Evolutionary conservation across 2,888 invertebrate genomes (phyloP), one percentile per base, ranked within the genome.

Genomic region (Serrognathus titanus): DNA sequence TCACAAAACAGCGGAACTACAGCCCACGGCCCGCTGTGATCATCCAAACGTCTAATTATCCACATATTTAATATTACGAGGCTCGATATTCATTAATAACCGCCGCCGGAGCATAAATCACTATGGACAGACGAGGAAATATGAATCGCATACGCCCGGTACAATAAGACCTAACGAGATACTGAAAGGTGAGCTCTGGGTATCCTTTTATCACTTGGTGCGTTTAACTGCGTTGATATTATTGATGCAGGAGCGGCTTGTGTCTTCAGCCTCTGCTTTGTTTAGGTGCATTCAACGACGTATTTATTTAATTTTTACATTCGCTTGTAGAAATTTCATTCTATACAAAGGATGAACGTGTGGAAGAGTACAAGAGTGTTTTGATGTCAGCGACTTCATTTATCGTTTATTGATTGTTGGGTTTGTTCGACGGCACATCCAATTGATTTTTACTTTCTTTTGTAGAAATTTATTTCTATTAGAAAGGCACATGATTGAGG

Each of bases 1-100:
- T 49, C 49, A 71, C 69, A 71, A 71, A 68, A 63, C 65, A 71
- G 50, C 70, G 71, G 71, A 71, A 70, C 67, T 69, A 66, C 69
- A 67, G 66, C 65, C 66, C 65, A 68, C 65, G 60, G 64, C 64
- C 65, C 65, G 63, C 58, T 63, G 56, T 61, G 59, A 62, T 58
- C 58, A 58, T 51, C 54, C 48, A 52, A 61, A 60, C 65, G 57
- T 63, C 58, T 64, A 64, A 66, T 67, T 67, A 67, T 64, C 58
- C 54, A 56, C 58, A 67, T 63, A 64, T 66, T 66, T 64, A 64
- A 62, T 64, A 61, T 62, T 61, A 62, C 60, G 60, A 63, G 56
- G 56, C 53, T 55, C 55, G 60, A 63, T 61, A 55, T 49, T 59
- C 59, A 64, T 66, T 65, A 67, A 65, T 66, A 67, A 67, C 63